Base-by-base conservation (phyloP, 2,888 invertebrate genomes). In the Lasius platythorax region DNA sequence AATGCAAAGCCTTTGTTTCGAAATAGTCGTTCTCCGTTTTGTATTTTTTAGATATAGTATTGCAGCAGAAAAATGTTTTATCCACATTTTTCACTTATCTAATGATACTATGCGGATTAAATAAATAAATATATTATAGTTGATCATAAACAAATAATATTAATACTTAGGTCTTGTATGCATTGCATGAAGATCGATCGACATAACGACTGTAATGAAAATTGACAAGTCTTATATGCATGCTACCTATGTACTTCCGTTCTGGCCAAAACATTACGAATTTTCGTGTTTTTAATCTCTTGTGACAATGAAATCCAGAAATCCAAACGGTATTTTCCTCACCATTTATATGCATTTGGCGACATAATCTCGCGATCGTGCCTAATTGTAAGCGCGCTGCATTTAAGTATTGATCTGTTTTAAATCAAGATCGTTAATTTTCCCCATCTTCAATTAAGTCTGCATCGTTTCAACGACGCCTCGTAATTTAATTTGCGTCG, bases 401-500 rank as follows among this genome's bases (percentile, higher is more conserved):
- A 28, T 46, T 73, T 46, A 56, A 61, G 18, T 61, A 81, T 37
- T 61, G 79, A 73, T 70, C 67, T 43, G 8, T 30, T 40, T 23
- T 43, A 53, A n/a, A 78, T 56, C 70, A 58, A 70, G 50, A 30
- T 78, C 37, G 28, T 79, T 79, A 72, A 81, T 58, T 81, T 73
- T 46, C 33, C 46, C 2, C 46, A 23, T 79, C 46, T 79, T 81
- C 61, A 79, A 61, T 73, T 79, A 70, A 43, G 33, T 79, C 46
- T 33, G 61, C 73, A 28, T 18, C 61, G 74, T 73, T 73, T 79
- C 58, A 61, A 23, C 73, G 61, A 73, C 79, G 33, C 58, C 73
- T 79, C 73, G 58, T 73, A 81, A 81, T 81, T 81, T 72, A 73
- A 81, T 81, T 81, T 81, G 79, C 46, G 33, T 30, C 73, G 73